These are phyloP conservation scores for Ypsolopha scabrella DNA, from an alignment of 2,888 invertebrate species.

Conservation along the genomic window DNA sequence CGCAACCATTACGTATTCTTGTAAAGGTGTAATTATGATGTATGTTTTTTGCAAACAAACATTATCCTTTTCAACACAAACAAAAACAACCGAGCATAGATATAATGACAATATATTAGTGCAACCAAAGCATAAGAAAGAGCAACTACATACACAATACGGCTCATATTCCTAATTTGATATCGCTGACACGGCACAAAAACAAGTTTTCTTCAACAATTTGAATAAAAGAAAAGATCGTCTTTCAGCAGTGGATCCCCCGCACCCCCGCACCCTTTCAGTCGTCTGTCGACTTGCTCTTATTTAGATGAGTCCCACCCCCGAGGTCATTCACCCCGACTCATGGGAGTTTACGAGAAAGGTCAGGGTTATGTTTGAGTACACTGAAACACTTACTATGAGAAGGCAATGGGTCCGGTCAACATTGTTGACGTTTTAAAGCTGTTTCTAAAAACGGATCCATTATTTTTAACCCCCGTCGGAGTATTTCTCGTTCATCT, in stretches of 20 bases:
- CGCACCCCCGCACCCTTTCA: conserved; percentile 5
- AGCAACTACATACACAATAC: neutral
- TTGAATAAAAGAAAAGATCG: conserved; percentile 33
- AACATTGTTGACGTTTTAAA: too few relatives aligned
- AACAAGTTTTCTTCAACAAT: conserved; percentile 28
- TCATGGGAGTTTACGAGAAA: conserved; percentile 27
- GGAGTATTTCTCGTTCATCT: too few relatives aligned
- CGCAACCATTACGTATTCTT: too few relatives aligned
- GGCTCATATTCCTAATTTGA: neutral
- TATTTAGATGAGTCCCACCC: conserved; percentile 60
- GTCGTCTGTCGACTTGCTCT: conserved; percentile 43
- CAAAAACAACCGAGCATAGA: too few relatives aligned
- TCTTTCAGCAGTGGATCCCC: conserved; percentile 17
- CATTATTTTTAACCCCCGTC: too few relatives aligned
- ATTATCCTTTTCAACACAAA: too few relatives aligned
- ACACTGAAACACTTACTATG: neutral
- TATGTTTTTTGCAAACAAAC: too few relatives aligned
- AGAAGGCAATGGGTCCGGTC: neutral
- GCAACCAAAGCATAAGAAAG: neutral
- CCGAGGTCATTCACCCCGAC: conserved; percentile 52
- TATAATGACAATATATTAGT: too few relatives aligned
- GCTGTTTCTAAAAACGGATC: too few relatives aligned
- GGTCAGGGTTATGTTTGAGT: conserved; percentile 50
- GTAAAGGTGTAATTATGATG: too few relatives aligned
- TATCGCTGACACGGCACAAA: conserved; percentile 14